These are phyloP conservation scores for Hemichromis elongatus DNA, from an alignment of 2,113 vertebrate genomes.

Conservation along the genomic window DNA sequence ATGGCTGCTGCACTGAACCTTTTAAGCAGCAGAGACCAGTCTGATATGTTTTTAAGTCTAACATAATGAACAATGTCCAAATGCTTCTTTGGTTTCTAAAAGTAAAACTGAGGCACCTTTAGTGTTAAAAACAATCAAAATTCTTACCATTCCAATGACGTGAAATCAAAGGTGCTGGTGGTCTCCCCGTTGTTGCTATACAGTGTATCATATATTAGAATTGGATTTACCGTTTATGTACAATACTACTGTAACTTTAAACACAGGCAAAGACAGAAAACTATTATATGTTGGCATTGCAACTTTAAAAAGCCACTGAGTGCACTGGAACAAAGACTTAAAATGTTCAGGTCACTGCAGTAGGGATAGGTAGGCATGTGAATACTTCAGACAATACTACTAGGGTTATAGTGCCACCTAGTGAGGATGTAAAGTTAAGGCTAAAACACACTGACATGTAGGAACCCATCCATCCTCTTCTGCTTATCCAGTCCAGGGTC, in stretches of 20 bases:
- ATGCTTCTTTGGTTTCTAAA: fast-evolving
- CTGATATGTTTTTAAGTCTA: not conserved
- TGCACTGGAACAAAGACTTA: not conserved
- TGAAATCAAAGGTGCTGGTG: fast-evolving
- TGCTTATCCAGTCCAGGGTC: too few species aligned
- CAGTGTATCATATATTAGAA: fast-evolving
- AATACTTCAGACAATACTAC: not conserved
- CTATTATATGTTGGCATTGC: fast-evolving
- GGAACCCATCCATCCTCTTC: too few species aligned
- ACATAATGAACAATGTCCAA: not conserved
- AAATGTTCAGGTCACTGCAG: not conserved
- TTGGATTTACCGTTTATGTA: not conserved
- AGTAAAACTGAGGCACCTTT: not conserved
- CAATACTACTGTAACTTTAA: not conserved
- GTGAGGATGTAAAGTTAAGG: not conserved
- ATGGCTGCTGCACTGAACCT: fast-evolving
- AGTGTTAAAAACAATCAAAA: not conserved
- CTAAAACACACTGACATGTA: not conserved
- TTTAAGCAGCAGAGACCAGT: not conserved
- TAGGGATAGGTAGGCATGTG: too few species aligned
- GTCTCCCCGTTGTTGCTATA: not conserved
- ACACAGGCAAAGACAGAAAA: not conserved
- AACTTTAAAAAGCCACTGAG: not conserved
- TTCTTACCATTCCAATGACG: not conserved
- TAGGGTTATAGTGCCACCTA: not conserved